A percentile compares a stretch with the other conserved stretches of the same genome.
These are phyloP conservation scores for Andrena trimmerana DNA, from an alignment of 2,888 invertebrate genomes.

Conservation along the genomic window DNA sequence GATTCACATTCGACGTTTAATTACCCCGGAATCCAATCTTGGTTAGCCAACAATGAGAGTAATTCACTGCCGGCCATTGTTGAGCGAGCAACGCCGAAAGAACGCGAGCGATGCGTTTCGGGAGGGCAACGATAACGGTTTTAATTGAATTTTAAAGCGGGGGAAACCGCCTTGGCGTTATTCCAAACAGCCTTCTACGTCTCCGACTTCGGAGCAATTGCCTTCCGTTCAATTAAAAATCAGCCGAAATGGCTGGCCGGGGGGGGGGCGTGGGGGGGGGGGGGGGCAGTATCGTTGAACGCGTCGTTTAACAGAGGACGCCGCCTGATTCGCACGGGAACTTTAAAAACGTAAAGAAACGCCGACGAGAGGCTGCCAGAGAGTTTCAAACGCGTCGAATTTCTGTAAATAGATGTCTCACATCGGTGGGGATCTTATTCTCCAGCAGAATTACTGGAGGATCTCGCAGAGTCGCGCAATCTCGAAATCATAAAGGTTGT, in stretches of 20 bases:
- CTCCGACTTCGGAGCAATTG: constrained; percentile 54
- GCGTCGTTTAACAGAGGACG: constrained; percentile 47
- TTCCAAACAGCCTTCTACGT: constrained; percentile 55
- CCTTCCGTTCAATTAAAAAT: constrained; percentile 62
- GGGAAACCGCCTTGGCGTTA: constrained; percentile 46
- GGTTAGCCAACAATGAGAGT: constrained; percentile 32
- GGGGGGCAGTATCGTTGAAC: constrained; percentile 43
- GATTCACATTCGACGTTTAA: constrained; percentile 42
- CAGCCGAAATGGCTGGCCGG: constrained; percentile 45
- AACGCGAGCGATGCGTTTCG: constrained; percentile 28
- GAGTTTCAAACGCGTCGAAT: background rate
- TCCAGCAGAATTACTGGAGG: background rate
- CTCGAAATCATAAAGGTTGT: background rate
- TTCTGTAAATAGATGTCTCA: background rate
- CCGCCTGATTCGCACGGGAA: background rate
- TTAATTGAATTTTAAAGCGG: constrained; percentile 64
- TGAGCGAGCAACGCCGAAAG: constrained; percentile 41
- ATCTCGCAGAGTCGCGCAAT: background rate
- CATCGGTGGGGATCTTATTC: background rate
- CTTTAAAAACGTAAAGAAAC: constrained; percentile 8
- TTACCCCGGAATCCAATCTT: constrained; percentile 42
- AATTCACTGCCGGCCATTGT: constrained; percentile 43
- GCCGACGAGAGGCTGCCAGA: background rate
- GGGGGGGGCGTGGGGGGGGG: background rate
- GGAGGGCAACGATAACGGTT: constrained; percentile 35